phyloP scores from a whole-genome alignment of 2,797 vertebrate genomes.

The Pangasius macronema region DNA sequence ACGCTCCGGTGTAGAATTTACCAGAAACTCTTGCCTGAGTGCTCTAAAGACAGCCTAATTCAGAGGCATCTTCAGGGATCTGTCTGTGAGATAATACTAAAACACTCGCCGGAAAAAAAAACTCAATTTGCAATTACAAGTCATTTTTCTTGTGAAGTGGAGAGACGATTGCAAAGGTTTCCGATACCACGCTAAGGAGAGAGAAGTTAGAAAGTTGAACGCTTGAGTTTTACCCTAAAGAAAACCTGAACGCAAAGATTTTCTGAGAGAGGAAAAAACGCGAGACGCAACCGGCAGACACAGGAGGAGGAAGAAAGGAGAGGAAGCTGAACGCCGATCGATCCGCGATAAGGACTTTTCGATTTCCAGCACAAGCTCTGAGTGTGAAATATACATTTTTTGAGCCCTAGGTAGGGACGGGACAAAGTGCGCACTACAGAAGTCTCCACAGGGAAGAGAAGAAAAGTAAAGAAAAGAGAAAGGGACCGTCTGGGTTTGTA shows the following conservation, averaged over 20 bases:
- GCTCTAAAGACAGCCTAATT: not conserved
- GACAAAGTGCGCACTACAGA: not conserved
- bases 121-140: not conserved
- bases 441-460: not conserved
- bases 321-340: not conserved
- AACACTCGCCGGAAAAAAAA: not conserved
- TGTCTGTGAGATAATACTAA: not conserved
- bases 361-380: not conserved
- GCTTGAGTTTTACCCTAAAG: not conserved
- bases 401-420: not conserved
- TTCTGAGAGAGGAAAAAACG: not conserved
- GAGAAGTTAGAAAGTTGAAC: not conserved
- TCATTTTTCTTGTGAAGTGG: not conserved
- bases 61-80: not conserved
- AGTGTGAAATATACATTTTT: not conserved
- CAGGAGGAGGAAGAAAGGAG: not conserved
- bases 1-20: not conserved
- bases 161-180: not conserved
- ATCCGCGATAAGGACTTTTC: not conserved
- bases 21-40: not conserved
- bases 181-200: too few species aligned
- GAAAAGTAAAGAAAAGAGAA: not conserved
- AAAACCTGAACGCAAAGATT: not conserved
- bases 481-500: not conserved
- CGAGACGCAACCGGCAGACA: not conserved